phyloP scores from a whole-genome alignment of 37 sponge, comb jelly and placozoan genomes.

The Hormiphora californensis region DNA sequence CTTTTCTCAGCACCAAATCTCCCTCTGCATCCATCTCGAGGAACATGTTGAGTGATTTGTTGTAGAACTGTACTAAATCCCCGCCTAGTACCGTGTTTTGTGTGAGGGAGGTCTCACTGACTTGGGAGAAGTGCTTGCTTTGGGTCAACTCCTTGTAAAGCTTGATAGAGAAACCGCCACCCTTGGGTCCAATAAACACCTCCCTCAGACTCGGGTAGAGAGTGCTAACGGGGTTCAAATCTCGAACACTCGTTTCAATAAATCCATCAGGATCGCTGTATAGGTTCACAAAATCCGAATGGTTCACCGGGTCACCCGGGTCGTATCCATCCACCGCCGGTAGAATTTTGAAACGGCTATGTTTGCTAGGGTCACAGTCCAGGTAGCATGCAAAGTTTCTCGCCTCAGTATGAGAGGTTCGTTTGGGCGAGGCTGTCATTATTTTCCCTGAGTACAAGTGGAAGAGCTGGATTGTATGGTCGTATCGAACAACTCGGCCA shows the following conservation, averaged over 20 bases:
- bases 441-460: conserved; percentile 25
- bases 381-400: conserved; percentile 47
- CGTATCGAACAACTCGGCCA: conserved; percentile 27
- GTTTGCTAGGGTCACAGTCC: conserved; percentile 12
- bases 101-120: background rate
- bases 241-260: background rate
- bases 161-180: conserved; percentile 43
- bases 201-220: conserved; percentile 26
- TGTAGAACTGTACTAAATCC: conserved; percentile 41
- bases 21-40: background rate
- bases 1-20: conserved; percentile 18
- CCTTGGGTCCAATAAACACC: conserved; percentile 17
- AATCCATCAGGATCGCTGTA: conserved; percentile 50
- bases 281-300: conserved; percentile 40
- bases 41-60: conserved; percentile 32
- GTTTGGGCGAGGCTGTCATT: conserved; percentile 29
- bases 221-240: background rate
- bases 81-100: conserved; percentile 33
- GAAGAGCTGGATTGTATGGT: conserved; percentile 28
- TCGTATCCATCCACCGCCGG: conserved; percentile 46
- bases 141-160: background rate
- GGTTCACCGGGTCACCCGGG: conserved; percentile 45
- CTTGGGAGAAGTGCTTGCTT: too few relatives aligned
- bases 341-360: conserved; percentile 3
- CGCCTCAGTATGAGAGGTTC: conserved; percentile 16